Percentiles rank a stretch among this genome's conserved stretches.
These are phyloP conservation scores for Ellobius talpinus DNA, from an alignment of 2,113 vertebrate species.

Conservation along the genomic window DNA sequence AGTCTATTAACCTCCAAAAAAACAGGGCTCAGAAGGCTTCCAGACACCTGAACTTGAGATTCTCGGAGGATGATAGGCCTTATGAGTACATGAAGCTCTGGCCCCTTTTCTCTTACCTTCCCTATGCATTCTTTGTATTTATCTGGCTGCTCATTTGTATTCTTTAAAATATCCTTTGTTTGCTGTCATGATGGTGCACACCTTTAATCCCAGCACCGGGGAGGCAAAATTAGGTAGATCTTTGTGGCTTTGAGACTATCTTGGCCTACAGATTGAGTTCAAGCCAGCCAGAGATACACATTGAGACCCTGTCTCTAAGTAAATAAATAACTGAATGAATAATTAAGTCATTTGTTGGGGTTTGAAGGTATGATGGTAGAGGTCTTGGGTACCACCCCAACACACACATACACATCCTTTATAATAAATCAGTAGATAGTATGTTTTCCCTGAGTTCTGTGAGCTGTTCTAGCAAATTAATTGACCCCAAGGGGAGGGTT, in stretches of 20 bases:
- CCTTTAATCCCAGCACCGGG: neutral
- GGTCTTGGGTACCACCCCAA: neutral
- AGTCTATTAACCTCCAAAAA: neutral
- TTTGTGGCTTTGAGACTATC: neutral
- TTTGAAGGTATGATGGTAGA: neutral
- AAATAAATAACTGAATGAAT: neutral
- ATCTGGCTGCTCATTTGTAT: neutral
- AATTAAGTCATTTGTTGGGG: neutral
- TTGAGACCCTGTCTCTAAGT: neutral
- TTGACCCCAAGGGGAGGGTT: neutral
- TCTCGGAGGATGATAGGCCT: neutral
- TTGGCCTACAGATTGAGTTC: neutral
- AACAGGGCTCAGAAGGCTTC: neutral
- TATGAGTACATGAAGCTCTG: neutral
- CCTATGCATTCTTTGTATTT: neutral
- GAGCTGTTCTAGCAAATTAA: neutral
- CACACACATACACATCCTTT: neutral
- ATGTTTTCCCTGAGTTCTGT: neutral
- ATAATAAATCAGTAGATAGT: neutral
- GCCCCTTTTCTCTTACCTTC: neutral
- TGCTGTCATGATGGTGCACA: neutral
- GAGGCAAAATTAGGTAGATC: neutral
- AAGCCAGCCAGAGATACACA: neutral
- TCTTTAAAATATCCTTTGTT: neutral
- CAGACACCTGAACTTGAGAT: neutral